Evolutionary conservation across 2,797 vertebrate species (phyloP), one percentile per base, ranked within the genome.

Genomic region (Pelochelys cantorii): DNA sequence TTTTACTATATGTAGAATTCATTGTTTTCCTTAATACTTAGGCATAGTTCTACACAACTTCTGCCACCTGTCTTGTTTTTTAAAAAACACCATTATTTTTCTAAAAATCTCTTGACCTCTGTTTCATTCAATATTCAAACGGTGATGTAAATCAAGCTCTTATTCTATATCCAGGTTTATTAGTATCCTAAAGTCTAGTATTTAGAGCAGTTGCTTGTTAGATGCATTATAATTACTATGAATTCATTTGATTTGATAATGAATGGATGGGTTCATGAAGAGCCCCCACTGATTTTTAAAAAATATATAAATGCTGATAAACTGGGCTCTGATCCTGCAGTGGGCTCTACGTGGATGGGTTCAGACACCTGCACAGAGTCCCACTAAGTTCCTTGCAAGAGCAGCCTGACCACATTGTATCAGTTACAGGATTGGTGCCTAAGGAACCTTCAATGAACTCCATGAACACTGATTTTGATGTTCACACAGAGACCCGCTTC

Each of bases 11-110:
- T 4, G 80, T 34, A 31, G 5, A 9, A 5, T 56, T n/a, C 3
- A 75, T 34, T 53, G 53, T 2, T 78, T 84, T 7, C 10, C 1
- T 62, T 55, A 87, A 1, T 52, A 90, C 31, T 80, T 86, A 0
- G 0, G 1, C 15, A 68, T 85, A 2, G 23, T 59, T 8, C 29
- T 87, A 6, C 11, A 27, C 7, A 7, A 15, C 11, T 65, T 88
- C 31, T 77, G 13, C 15, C 22, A 11, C 7, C 13, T 86, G 9
- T 13, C 78, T 86, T 2, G 23, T 75, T 83, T 91, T 79, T 34
- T 10, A 48, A 27, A 27, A 75, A 89, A 60, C 0, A 0, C 54
- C 3, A 0, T 29, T 29, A 9, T 5, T 8, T 62, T 42, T 2
- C 90, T 54, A 85, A 87, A 18, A 55, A 0, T 29, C 31, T 29